These are phyloP conservation scores for Pygoscelis antarcticus DNA, from an alignment of 2,113 vertebrate species.

Conservation along the genomic window DNA sequence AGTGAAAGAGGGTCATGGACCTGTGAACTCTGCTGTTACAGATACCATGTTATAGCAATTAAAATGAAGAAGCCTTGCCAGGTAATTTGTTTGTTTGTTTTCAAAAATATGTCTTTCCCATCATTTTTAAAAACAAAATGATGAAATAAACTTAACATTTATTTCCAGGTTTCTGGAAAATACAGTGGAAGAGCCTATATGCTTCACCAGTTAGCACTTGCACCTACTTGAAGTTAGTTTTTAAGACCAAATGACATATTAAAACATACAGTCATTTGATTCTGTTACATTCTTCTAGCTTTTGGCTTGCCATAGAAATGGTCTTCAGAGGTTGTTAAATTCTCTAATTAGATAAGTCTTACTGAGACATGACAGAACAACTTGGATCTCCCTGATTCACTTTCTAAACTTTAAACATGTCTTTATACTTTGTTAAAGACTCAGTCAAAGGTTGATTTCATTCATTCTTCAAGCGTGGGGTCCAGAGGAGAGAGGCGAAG, in stretches of 20 bases:
- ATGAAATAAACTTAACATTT: background rate
- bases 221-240: background rate
- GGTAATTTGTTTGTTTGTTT: slow-evolving; percentile 72
- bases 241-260: background rate
- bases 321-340: background rate
- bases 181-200: background rate
- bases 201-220: background rate
- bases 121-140: background rate
- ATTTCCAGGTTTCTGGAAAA: background rate
- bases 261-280: background rate
- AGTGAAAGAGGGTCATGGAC: slow-evolving; percentile 94
- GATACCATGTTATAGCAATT: slow-evolving; percentile 93
- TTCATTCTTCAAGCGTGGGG: background rate
- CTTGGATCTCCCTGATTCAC: background rate
- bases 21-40: slow-evolving; percentile 94
- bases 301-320: background rate
- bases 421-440: background rate
- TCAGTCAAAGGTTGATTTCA: background rate
- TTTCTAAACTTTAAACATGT: background rate
- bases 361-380: background rate
- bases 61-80: slow-evolving; percentile 94
- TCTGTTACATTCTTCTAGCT: background rate
- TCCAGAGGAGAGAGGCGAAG: background rate
- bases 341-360: background rate
- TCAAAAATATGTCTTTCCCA: background rate